These are phyloP conservation scores for Drepanosiphum platanoidis DNA, from an alignment of 2,888 invertebrate genomes.

Conservation along the genomic window DNA sequence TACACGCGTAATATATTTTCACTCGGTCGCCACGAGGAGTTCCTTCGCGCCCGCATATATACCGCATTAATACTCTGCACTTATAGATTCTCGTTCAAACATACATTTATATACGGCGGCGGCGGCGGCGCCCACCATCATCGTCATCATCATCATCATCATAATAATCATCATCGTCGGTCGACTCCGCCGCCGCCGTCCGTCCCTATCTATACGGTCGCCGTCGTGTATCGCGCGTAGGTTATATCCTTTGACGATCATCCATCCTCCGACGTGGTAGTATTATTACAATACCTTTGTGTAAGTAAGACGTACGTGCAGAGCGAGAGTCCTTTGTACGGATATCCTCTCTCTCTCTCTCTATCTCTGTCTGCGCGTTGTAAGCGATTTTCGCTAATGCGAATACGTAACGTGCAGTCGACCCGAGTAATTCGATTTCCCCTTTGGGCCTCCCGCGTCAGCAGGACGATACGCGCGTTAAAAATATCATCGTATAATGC, in stretches of 20 bases:
- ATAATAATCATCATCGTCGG: background rate
- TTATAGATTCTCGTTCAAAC: background rate
- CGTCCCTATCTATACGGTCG: background rate
- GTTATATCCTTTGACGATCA: background rate
- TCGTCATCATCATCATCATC: background rate
- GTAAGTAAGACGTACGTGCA: background rate
- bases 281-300: too few species aligned
- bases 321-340: background rate
- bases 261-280: background rate
- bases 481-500: background rate
- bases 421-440: background rate
- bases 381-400: conserved; percentile 11
- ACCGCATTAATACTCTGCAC: background rate
- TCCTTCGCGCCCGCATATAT: background rate
- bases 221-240: background rate
- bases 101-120: too few species aligned
- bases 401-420: too few species aligned
- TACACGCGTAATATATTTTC: background rate
- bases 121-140: too few species aligned
- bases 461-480: background rate
- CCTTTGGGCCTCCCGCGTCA: background rate
- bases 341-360: background rate
- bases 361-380: background rate
- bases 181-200: background rate
- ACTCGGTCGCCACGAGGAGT: background rate